Evolutionary conservation across 2,888 invertebrate species (phyloP).

Genomic region (Agrotis exclamationis): DNA sequence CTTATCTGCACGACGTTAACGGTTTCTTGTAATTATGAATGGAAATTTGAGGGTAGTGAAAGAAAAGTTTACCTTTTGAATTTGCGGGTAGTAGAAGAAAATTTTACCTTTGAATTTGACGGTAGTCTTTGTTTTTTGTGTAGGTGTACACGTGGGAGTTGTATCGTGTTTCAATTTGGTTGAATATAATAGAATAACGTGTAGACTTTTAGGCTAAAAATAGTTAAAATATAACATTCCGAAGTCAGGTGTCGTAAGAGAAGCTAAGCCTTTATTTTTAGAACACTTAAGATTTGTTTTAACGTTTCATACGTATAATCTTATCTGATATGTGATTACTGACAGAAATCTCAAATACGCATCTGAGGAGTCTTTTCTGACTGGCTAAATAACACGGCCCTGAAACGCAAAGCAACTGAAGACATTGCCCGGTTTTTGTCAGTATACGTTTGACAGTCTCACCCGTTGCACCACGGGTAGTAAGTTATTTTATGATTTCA

Average conservation of each 20-base stretch:
- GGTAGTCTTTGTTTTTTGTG: conserved; percentile 1
- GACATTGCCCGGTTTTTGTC: no score
- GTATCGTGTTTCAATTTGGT: conserved; percentile 4
- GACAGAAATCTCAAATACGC: no score
- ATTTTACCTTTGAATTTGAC: conserved; percentile 7
- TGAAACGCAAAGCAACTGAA: no score
- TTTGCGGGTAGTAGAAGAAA: conserved; percentile 1
- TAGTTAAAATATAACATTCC: no score
- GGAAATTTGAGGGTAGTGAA: conserved; percentile 20
- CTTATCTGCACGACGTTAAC: conserved; percentile 33
- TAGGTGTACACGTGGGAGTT: background rate
- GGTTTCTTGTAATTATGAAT: conserved; percentile 40
- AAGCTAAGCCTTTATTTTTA: background rate
- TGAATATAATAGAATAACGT: background rate
- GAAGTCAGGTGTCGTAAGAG: background rate
- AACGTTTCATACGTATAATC: background rate
- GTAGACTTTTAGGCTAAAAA: background rate
- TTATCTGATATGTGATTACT: no score
- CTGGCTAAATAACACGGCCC: no score
- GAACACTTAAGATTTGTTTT: background rate
- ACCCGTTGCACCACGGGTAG: no score
- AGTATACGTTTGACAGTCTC: no score
- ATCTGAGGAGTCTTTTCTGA: no score
- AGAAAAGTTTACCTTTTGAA: conserved; percentile 20
- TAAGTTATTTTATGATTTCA: no score